Evolutionary conservation across 1,140 invertebrate species (phyloP).

Genomic region (Drosophila kurseongensis): DNA sequence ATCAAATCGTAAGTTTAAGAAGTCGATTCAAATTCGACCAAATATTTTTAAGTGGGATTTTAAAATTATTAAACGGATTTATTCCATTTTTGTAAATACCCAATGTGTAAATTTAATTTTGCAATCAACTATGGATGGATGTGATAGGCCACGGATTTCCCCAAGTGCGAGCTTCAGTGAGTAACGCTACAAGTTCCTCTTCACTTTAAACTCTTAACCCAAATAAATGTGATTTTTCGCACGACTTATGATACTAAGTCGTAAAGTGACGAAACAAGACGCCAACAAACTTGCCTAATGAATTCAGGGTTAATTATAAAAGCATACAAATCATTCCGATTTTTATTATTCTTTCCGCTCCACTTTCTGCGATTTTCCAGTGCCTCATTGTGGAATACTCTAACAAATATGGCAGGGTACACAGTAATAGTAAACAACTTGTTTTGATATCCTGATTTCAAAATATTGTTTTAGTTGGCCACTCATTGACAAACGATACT

Average conservation of each 20-base stretch:
- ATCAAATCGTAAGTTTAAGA: no score
- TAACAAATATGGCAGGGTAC: not conserved
- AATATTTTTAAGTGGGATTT: no score
- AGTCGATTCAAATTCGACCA: not conserved
- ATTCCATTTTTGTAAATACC: no score
- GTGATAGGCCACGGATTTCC: not conserved
- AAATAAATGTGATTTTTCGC: slow-evolving; percentile 46
- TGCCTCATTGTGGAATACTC: slow-evolving; percentile 3
- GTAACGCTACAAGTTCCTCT: slow-evolving; percentile 37
- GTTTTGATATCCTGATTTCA: slow-evolving; percentile 22
- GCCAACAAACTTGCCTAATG: slow-evolving; percentile 13
- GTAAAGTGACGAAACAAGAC: slow-evolving; percentile 33
- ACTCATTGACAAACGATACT: slow-evolving; percentile 7
- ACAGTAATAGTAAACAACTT: slow-evolving; percentile 19
- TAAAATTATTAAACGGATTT: no score
- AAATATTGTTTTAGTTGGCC: slow-evolving; percentile 18
- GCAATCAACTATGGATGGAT: not conserved
- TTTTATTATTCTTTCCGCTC: slow-evolving; percentile 28
- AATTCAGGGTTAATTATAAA: slow-evolving; percentile 53
- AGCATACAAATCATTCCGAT: slow-evolving; percentile 52
- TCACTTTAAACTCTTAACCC: slow-evolving; percentile 51
- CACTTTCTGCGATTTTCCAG: not conserved
- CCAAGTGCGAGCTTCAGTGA: slow-evolving; percentile 18
- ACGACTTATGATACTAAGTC: slow-evolving; percentile 8
- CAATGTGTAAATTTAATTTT: not conserved